phyloP scores from a whole-genome alignment of 2,797 vertebrate species.

The Clarias pachynema region DNA sequence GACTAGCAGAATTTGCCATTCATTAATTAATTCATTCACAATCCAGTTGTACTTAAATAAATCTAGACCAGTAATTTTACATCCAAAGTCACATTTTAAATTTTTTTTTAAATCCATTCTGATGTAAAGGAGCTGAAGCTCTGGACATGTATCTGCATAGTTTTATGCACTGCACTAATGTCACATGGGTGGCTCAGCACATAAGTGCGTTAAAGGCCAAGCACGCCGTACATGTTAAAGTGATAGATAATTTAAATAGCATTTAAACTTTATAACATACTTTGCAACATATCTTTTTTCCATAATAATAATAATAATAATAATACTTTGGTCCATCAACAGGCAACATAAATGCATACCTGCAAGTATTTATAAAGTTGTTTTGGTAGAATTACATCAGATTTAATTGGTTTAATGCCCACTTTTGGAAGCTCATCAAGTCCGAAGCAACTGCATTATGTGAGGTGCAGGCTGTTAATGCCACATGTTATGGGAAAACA shows the following conservation, averaged over 20 bases:
- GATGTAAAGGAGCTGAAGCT: not conserved
- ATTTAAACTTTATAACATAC: not conserved
- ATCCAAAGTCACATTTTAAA: not conserved
- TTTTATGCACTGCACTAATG: not conserved
- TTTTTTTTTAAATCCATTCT: not conserved
- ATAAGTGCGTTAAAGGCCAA: not conserved
- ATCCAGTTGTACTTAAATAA: not conserved
- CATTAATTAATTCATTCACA: not conserved
- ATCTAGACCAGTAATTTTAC: not conserved
- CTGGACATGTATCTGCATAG: not conserved
- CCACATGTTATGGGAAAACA: constrained; percentile 41
- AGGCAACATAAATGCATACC: constrained; percentile 15
- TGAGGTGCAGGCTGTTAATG: constrained; percentile 30
- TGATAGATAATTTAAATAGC: not conserved
- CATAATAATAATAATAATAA: too few species aligned
- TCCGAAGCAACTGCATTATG: constrained; percentile 11
- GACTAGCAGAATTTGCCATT: not conserved
- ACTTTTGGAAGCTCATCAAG: not conserved
- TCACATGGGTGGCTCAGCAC: too few species aligned
- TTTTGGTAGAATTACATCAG: constrained; percentile 12
- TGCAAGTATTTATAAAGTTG: constrained; percentile 17
- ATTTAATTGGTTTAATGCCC: constrained; percentile 19
- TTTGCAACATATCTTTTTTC: not conserved
- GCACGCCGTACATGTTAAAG: not conserved
- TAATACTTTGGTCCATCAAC: not conserved